Percentiles rank a stretch among this genome's conserved stretches.
Evolutionary conservation across 2,888 invertebrate genomes (phyloP).

Genomic region (Calliscelio sp.): DNA sequence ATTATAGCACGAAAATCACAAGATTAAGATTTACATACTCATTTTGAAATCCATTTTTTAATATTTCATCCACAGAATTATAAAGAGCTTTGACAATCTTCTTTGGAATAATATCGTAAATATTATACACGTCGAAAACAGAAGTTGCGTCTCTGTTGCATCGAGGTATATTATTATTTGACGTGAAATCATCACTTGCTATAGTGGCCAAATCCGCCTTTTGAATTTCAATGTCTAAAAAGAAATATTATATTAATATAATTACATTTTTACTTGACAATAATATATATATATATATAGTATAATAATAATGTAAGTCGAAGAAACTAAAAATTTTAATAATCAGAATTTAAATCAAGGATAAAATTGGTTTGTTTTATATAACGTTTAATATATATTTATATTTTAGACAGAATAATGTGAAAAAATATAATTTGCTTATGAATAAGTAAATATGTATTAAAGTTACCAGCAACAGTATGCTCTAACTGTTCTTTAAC

Average conservation of each 20-base stretch:
- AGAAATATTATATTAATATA: background rate
- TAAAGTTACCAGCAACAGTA: constrained; percentile 86
- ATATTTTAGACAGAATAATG: too few relatives aligned
- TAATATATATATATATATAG: too few relatives aligned
- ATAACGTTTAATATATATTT: too few relatives aligned
- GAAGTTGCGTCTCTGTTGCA: constrained; percentile 82
- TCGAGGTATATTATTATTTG: constrained; percentile 75
- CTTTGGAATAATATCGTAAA: constrained; percentile 82
- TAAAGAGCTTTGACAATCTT: constrained; percentile 80
- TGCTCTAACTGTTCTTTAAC: constrained; percentile 88
- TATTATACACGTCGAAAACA: constrained; percentile 81
- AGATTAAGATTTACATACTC: constrained; percentile 74
- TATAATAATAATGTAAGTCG: too few relatives aligned
- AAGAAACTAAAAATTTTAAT: too few relatives aligned
- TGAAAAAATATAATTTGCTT: background rate
- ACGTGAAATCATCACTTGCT: constrained; percentile 72
- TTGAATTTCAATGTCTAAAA: constrained; percentile 77
- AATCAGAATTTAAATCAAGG: too few relatives aligned
- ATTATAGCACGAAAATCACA: too few relatives aligned
- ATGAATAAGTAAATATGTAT: background rate
- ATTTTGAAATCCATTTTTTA: constrained; percentile 71
- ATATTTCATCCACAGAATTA: constrained; percentile 73
- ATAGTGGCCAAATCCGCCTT: constrained; percentile 72
- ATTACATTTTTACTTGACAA: background rate
- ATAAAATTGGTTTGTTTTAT: too few relatives aligned